Evolutionary conservation across 1,140 invertebrate species (phyloP).

Genomic region (Dysdera silvatica): DNA sequence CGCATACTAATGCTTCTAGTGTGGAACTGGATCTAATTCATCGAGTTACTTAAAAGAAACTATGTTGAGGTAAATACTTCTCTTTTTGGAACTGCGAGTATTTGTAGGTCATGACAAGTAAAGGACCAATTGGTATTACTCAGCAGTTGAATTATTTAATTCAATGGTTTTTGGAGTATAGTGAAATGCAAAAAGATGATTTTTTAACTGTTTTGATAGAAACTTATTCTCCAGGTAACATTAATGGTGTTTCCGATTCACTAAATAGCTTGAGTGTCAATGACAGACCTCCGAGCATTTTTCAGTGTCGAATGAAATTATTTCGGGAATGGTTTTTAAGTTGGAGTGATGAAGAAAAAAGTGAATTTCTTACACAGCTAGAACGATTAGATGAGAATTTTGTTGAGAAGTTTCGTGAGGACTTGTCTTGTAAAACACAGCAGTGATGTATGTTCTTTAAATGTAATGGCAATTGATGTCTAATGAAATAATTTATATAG

Average conservation of each 20-base stretch:
- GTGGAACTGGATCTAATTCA: no score
- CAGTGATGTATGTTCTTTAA: no score
- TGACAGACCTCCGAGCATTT: constrained; percentile 68
- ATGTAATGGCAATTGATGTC: no score
- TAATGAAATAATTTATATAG: no score
- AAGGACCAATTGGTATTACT: constrained; percentile 27
- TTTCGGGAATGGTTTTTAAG: constrained; percentile 76
- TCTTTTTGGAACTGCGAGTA: no score
- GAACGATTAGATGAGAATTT: constrained; percentile 32
- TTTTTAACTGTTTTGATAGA: constrained; percentile 69
- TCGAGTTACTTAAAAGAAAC: no score
- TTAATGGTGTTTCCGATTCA: constrained; percentile 21
- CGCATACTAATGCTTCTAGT: no score
- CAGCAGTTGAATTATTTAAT: constrained; percentile 62
- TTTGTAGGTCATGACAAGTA: constrained; percentile 18
- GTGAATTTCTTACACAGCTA: constrained; percentile 30
- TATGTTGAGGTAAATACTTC: no score
- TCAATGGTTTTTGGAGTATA: constrained; percentile 83
- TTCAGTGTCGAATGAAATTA: constrained; percentile 78
- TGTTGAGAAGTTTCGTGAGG: constrained; percentile 32
- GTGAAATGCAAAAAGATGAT: constrained; percentile 72
- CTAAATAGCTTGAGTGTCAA: constrained; percentile 22
- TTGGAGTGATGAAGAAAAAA: constrained; percentile 64
- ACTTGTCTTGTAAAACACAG: constrained; percentile 13
- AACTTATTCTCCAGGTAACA: constrained; percentile 21